Evolutionary conservation across 2,888 invertebrate species (phyloP), one percentile per base, ranked within the genome.

Genomic region (Chaetogeoica ovagalla): DNA sequence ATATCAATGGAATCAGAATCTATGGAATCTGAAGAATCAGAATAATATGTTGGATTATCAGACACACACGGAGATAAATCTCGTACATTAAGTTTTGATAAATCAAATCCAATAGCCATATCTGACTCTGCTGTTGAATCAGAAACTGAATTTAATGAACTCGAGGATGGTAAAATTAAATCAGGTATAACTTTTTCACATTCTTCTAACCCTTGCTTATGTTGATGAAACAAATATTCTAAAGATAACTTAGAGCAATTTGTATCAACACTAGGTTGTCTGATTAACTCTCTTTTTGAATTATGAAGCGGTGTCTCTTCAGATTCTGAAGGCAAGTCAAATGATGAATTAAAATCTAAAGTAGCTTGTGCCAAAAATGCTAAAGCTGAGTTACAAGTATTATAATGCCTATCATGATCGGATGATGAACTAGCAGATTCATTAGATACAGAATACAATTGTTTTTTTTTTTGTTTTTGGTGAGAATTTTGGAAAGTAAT

Each of bases 311-410:
- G 70, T 15, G n/a, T 57, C 23, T 82, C 83, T 65, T 83, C 83
- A 57, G 81, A 81, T 52, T 83, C 83, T 52, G 83, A 82, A 43
- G 81, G 82, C 15, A 82, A 76, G 23, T 82, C 83, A 68, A 83
- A 81, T 17, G 82, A 82, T 4, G 82, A 65, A 77, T 73, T 76
- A 23, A 82, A 75, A 52, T 83, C 83, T 57, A 83, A 81, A n/a
- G 82, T 82, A 48, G 83, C 77, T 65, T 81, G 76, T 8, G 82
- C 82, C 11, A 83, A 77, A 52, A 73, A 81, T n/a, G 79, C 71
- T 43, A 82, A 81, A 69, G 81, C 82, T 63, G 71, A 79, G 57
- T 82, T 82, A 76, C 72, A 74, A 62, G 74, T 81, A 68, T 75
- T 69, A 75, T 73, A 81, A 39, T 74, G 39, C 52, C 52, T 60